Conservation (phyloP, 2,888 invertebrate species). For the Drosophila nr. fundita region DNA sequence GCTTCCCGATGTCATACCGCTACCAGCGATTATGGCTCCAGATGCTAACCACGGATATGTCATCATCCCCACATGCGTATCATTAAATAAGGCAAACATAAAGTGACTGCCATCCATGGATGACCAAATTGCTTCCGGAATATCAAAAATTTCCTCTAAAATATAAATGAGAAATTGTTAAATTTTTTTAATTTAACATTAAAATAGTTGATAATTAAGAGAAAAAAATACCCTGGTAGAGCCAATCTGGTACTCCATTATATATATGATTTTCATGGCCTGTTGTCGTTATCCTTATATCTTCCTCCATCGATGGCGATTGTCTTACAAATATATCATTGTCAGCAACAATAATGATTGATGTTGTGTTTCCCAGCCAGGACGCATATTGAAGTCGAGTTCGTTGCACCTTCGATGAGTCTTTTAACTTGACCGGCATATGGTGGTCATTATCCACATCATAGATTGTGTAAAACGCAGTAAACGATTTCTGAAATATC, state of each 20-base stretch:
- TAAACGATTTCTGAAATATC: conserved; percentile 94
- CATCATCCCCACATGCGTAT: conserved; percentile 91
- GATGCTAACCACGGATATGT: conserved; percentile 93
- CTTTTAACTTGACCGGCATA: conserved; percentile 92
- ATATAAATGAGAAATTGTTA: conserved; percentile 23
- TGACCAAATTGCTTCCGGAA: conserved; percentile 94
- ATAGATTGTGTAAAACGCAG: conserved; percentile 95
- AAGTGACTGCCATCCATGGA: conserved; percentile 92
- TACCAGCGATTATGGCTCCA: conserved; percentile 87
- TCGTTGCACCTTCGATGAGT: conserved; percentile 88
- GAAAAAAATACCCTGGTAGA: conserved; percentile 93
- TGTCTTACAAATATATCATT: conserved; percentile 95
- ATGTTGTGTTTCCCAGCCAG: conserved; percentile 92
- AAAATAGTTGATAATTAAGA: no score
- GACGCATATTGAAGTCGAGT: conserved; percentile 93
- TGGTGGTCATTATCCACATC: conserved; percentile 96
- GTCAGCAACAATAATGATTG: conserved; percentile 92
- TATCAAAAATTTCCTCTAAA: conserved; percentile 94
- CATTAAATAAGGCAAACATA: conserved; percentile 94
- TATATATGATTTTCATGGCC: conserved; percentile 92
- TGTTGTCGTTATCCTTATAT: conserved; percentile 90
- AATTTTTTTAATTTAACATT: not conserved
- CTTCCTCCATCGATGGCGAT: conserved; percentile 89
- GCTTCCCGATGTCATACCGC: conserved; percentile 86
- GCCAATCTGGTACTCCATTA: conserved; percentile 98